These are phyloP conservation scores for Atherinosoma microstoma DNA, from an alignment of 2,797 vertebrate genomes.

Conservation along the genomic window DNA sequence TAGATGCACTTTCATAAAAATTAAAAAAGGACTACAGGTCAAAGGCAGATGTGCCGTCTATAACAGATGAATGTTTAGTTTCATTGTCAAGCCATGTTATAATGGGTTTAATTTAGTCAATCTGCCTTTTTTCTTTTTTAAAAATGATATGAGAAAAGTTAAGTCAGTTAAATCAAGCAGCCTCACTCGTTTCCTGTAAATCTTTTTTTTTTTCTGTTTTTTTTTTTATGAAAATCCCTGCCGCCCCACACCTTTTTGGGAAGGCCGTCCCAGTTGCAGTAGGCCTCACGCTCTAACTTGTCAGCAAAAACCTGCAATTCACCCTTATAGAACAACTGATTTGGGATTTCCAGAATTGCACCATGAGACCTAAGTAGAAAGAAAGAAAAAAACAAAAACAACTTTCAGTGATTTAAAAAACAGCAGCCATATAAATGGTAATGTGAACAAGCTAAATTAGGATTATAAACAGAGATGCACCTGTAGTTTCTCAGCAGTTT, in stretches of 20 bases:
- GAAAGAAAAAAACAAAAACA: not conserved
- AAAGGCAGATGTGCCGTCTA: too few species aligned
- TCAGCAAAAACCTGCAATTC: conserved; percentile 87
- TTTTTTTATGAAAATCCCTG: not conserved
- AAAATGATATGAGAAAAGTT: too few species aligned
- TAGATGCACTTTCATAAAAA: too few species aligned
- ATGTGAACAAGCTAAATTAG: not conserved
- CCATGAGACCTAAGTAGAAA: conserved; percentile 87
- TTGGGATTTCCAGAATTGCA: conserved; percentile 89
- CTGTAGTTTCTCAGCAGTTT: conserved; percentile 95
- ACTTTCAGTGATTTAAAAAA: conserved; percentile 14
- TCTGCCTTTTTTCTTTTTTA: too few species aligned
- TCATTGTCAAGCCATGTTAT: too few species aligned
- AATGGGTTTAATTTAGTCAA: too few species aligned
- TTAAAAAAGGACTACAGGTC: too few species aligned
- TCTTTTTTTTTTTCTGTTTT: too few species aligned
- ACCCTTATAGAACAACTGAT: conserved; percentile 89
- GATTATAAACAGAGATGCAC: conserved; percentile 62
- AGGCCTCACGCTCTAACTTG: conserved; percentile 77
- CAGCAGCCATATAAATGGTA: not conserved
- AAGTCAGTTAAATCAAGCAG: too few species aligned
- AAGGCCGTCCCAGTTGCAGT: conserved; percentile 88
- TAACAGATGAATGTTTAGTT: too few species aligned
- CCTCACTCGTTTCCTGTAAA: too few species aligned
- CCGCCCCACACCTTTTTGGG: conserved; percentile 85